Base-by-base conservation (phyloP, 2,797 vertebrate genomes). In the Nyctibius grandis region DNA sequence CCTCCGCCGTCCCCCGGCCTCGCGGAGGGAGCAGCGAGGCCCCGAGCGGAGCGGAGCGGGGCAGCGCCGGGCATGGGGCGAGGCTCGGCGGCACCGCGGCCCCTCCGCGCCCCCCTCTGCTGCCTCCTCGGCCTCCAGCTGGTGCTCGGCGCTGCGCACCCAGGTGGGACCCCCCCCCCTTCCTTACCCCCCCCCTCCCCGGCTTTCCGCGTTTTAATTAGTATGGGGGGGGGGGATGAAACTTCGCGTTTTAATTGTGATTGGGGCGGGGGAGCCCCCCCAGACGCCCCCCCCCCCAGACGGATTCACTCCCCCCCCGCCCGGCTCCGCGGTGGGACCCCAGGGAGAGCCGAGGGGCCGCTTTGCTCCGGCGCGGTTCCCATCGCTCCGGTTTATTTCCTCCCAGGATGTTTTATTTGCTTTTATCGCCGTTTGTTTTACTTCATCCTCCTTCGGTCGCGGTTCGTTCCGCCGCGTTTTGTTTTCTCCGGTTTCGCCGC, bases 101-200 rank as follows among this genome's bases (percentile, higher is more conserved):
- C 96, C 47, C 89, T 97, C 81, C 94, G 97, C 81, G 75, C 85
- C 95, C 92, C 94, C 70, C 51, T 91, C 69, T 91, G 97, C 59
- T 93, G 97, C 45, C 77, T 98, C 51, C 90, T 93, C 69, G 81
- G 79, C 47, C 94, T 97, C 80, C 94, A 28, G 69, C 78, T 96
- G 74, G 19, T 95, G 85, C 96, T 79, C 68, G 89, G 93, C 95
- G 83, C 96, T 70, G 96, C 96, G 80, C 93, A 92, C 57, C 91
- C 95, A 94, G 96, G 95, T 72, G 83, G 85, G 68, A 81, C 63
- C 11, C 59, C 44, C 48, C 60, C 25, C 36, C 26, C 57, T 36
- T 18, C 9, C 5, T 7, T 4, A 6, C 19, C 6, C 33, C 20
- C 51, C 21, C 44, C 38, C 7, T n/a, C 6, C 44, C 44, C 47